Evolutionary conservation across 1,140 invertebrate genomes (phyloP).

Genomic region (Agraylea sexmaculata): DNA sequence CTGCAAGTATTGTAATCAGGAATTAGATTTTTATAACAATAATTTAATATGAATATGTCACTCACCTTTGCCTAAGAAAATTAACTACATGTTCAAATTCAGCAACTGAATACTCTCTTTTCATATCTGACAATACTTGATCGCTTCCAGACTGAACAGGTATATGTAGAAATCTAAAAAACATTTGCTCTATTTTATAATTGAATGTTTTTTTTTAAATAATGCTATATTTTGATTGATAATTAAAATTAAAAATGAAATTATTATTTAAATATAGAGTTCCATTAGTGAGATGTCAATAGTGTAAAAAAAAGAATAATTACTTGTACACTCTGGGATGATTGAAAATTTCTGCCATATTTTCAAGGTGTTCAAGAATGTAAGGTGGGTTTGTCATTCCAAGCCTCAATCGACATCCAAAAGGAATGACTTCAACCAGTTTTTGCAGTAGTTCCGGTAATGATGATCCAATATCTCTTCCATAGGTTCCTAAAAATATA

Average conservation of each 20-base stretch:
- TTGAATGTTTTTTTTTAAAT: background rate
- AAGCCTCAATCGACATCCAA: slow-evolving; percentile 75
- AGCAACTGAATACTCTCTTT: slow-evolving; percentile 77
- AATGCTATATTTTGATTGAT: background rate
- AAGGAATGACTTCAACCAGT: slow-evolving; percentile 83
- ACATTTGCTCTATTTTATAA: background rate
- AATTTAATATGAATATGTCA: slow-evolving; percentile 3
- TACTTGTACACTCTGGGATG: slow-evolving; percentile 79
- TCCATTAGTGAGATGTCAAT: background rate
- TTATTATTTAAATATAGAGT: background rate
- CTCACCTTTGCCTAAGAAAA: slow-evolving; percentile 61
- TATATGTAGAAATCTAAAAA: slow-evolving; percentile 78
- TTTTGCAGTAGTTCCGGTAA: slow-evolving; percentile 78
- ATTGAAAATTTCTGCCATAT: slow-evolving; percentile 79
- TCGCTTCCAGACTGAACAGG: slow-evolving; percentile 96
- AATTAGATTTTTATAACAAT: slow-evolving; percentile 1
- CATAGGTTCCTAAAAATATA: slow-evolving; percentile 65
- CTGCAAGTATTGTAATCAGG: slow-evolving; percentile 36
- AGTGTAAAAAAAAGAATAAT: slow-evolving; percentile 12
- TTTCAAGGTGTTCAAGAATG: slow-evolving; percentile 87
- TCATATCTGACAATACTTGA: slow-evolving; percentile 89
- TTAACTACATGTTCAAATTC: slow-evolving; percentile 89
- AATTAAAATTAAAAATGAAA: background rate
- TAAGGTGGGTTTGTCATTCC: slow-evolving; percentile 99
- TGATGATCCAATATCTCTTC: slow-evolving; percentile 81